Evolutionary conservation across 1,140 invertebrate genomes (phyloP), one percentile per base, ranked within the genome.

Genomic region (Drosophila cardini): DNA sequence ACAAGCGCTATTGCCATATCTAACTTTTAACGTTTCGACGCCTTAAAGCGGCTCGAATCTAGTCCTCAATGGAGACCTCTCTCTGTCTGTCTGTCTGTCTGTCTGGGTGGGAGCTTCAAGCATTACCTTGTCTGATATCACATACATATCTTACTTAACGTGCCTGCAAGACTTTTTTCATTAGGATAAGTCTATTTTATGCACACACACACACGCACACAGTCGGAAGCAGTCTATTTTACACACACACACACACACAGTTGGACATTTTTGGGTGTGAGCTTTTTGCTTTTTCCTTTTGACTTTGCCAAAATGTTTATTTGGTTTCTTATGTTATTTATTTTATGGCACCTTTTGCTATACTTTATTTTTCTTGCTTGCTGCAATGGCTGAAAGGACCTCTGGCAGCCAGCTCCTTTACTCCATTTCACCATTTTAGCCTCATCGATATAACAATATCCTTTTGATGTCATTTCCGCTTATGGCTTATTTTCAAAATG

Each of bases 121-220:
- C 50, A 15, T 53, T 61, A 63, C 70, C 48, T 69, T 68, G 43
- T 70, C 60, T 58, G 73, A 83, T 87, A 72, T 72, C 63, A 60
- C 70, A 72, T 81, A 90, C 84, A 84, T 89, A 87, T 89, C 84
- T 87, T 89, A 89, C 84, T 89, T 89, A 87, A 89, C 80, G 80
- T 84, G 80, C 84, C 80, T 89, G 67, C 84, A 70, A 89, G 84
- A 87, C 84, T 89, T 89, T 89, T 89, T 89, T 90, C 84, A 89
- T 89, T 89, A 89, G 84, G 85, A 90, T 89, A 89, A 89, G 84
- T 89, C 84, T 89, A 89, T 89, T 89, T 89, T 89, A 89, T 89
- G 70, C 84, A 75, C 80, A 87, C 75, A 73, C 75, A 15, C 43
- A 67, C 40, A 58, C 21, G 57, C 58, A 62, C 16, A 36, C n/a